Conservation (phyloP, 2,113 vertebrate species). For the Loxodonta africana region DNA sequence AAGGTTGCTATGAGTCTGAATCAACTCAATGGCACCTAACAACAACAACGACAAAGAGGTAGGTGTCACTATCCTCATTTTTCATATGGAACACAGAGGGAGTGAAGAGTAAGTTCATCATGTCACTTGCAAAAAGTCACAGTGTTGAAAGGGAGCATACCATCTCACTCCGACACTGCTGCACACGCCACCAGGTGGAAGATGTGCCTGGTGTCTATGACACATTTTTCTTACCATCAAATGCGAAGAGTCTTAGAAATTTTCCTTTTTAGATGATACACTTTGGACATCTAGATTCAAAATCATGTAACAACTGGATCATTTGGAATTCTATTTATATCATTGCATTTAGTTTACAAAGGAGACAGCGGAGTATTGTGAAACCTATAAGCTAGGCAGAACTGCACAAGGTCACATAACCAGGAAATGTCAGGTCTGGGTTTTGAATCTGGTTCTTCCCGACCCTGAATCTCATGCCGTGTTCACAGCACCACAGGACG, state of each 20-base stretch:
- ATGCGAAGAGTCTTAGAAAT: neutral
- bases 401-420: neutral
- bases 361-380: neutral
- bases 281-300: neutral
- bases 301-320: too few relatives aligned
- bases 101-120: neutral
- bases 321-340: neutral
- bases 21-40: too few relatives aligned
- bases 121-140: neutral
- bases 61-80: neutral
- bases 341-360: neutral
- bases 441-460: neutral
- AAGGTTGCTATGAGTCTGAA: too few relatives aligned
- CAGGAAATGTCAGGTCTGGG: neutral
- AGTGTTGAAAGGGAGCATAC: rapidly evolving
- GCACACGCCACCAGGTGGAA: rapidly evolving
- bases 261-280: neutral
- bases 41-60: neutral
- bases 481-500: rapidly evolving
- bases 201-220: rapidly evolving
- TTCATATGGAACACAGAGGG: neutral
- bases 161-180: rapidly evolving
- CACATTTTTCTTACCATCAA: neutral
- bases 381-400: neutral
- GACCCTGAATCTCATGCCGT: too few relatives aligned